Evolutionary conservation across 2,797 vertebrate genomes (phyloP), one percentile per base, ranked within the genome.

Genomic region (Myotis myotis): DNA sequence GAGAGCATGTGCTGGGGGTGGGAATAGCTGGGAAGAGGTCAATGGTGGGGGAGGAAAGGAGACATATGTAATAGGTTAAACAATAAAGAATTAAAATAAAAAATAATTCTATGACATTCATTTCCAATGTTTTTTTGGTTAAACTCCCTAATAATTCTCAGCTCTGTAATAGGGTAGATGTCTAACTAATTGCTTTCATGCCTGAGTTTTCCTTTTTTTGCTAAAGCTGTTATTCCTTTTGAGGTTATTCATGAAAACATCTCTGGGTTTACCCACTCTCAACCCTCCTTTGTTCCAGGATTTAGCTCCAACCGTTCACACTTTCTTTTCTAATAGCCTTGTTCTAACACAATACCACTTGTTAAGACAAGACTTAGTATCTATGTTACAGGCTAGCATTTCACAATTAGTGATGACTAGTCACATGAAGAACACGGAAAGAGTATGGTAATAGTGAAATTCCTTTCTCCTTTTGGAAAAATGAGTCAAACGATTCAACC

Each of bases 121-220:
- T 0, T 72, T 81, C 19, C 30, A 72, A 60, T 44, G 47, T 70
- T 33, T 51, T 51, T 87, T 70, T 49, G 53, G 60, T 87, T 90
- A 76, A 89, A 80, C 68, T 38, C 70, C 20, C 36, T 51, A 76
- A 90, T 91, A 89, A 84, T 74, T 80, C 44, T 12, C 28, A 74
- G 66, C 75, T 79, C 55, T 91, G 15, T 55, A 7, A 28, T 74
- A 51, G 3, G n/a, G 53, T 68, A 49, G 66, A 30, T 76, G 49
- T 44, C 41, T 70, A 79, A 78, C 51, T 74, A 25, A 30, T 85
- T 71, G 38, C 38, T 74, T 84, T 66, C 51, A 70, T 28, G 15
- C 91, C 38, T 78, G 25, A 57, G 23, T 20, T 62, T 76, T 83
- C 68, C 36, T 36, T 87, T 87, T 87, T 94, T 92, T 81, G 44